phyloP scores from a whole-genome alignment of 1,140 invertebrate genomes.

The Bombus waltoni region DNA sequence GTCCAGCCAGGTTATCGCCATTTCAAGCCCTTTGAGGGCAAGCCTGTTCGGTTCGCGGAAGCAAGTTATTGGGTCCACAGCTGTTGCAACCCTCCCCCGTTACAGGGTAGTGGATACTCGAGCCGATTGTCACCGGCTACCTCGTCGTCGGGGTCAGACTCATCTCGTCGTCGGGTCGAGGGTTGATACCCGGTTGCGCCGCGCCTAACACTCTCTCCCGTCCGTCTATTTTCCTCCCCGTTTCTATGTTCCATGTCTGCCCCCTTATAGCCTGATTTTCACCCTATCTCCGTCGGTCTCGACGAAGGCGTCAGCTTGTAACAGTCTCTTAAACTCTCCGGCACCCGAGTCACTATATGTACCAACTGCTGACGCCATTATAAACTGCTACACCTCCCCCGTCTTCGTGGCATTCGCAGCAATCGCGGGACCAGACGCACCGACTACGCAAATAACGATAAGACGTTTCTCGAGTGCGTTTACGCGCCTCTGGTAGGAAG shows the following conservation, averaged over 20 bases:
- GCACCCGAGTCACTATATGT: conserved; percentile 70
- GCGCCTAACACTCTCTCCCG: conserved; percentile 53
- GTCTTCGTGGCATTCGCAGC: neutral
- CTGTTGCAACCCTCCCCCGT: conserved; percentile 76
- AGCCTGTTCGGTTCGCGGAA: conserved; percentile 37
- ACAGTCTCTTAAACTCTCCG: conserved; percentile 82
- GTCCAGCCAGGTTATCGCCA: conserved; percentile 35
- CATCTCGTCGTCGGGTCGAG: conserved; percentile 75
- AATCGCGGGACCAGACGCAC: conserved; percentile 40
- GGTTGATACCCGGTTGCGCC: conserved; percentile 72
- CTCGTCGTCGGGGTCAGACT: conserved; percentile 79
- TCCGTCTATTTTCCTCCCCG: conserved; percentile 55
- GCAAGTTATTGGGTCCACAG: conserved; percentile 82
- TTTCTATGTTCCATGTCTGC: conserved; percentile 24
- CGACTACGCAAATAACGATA: conserved; percentile 38
- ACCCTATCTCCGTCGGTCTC: conserved; percentile 69
- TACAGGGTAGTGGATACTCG: conserved; percentile 62
- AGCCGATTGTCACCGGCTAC: conserved; percentile 81
- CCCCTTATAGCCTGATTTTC: conserved; percentile 68
- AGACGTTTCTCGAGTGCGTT: conserved; percentile 8
- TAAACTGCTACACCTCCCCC: conserved; percentile 73
- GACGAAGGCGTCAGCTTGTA: conserved; percentile 81
- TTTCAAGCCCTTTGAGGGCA: conserved; percentile 29
- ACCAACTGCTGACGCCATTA: conserved; percentile 82
- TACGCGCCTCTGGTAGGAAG: neutral